Evolutionary conservation across 2,113 vertebrate genomes (phyloP).

Genomic region (Acanthisitta chloris): DNA sequence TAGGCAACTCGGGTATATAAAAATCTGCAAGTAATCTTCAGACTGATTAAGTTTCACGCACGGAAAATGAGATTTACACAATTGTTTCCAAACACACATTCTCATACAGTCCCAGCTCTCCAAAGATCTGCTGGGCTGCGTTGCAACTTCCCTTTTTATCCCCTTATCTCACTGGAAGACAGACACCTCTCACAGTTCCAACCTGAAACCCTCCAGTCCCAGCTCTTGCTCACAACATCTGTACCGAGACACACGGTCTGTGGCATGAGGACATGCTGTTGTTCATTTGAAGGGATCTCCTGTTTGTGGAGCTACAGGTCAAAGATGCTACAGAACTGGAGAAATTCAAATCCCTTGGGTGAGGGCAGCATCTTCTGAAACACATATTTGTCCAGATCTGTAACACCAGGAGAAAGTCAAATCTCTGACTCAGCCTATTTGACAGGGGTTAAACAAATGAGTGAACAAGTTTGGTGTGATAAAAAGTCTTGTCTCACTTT

Average conservation of each 20-base stretch:
- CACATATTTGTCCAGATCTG: not conserved
- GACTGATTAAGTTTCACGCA: not conserved
- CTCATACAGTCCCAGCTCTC: not conserved
- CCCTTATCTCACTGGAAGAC: not conserved
- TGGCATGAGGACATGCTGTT: not conserved
- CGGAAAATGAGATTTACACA: not conserved
- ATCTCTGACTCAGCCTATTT: not conserved
- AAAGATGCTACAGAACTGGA: not conserved
- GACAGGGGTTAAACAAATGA: not conserved
- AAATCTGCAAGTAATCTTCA: not conserved
- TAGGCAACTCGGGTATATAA: not conserved
- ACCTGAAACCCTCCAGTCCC: not conserved
- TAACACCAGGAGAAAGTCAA: not conserved
- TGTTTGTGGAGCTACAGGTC: not conserved
- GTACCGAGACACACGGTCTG: not conserved
- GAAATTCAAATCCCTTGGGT: not conserved
- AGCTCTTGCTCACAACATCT: not conserved
- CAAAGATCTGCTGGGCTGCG: not conserved
- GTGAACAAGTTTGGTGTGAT: not conserved
- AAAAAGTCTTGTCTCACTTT: not conserved
- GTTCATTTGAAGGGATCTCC: not conserved
- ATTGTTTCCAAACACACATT: not conserved
- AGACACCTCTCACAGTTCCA: not conserved
- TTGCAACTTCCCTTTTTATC: not conserved
- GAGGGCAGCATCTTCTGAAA: not conserved